Evolutionary conservation across 2,113 vertebrate genomes (phyloP), one percentile per base, ranked within the genome.

Genomic region (Periophthalmodon schlosseri): DNA sequence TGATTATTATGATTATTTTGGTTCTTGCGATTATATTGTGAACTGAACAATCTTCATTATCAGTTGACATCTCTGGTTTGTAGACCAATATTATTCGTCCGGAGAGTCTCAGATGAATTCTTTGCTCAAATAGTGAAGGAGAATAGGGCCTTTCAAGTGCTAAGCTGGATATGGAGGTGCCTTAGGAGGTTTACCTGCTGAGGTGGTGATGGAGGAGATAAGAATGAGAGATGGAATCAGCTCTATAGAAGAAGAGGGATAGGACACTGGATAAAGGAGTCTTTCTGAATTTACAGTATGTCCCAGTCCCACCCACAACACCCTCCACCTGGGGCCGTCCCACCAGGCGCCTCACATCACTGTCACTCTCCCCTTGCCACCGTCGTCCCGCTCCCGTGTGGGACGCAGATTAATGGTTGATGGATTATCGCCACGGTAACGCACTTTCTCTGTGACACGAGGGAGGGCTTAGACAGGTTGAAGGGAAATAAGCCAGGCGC

Each of bases 231-330:
- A 63, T 34, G 24, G 60, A 63, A 34, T 63, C 21, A 58, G 11
- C 21, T n/a, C 4, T 11, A 23, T 2, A 24, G 21, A 58, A 58
- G 21, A 28, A 63, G 60, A 34, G 24, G 2, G 60, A 34, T 12
- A 2, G n/a, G 23, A 16, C 4, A 28, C 9, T 39, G 36, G 58
- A 52, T 52, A 20, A 54, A 54, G 28, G 60, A 34, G 15, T 63
- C 60, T 61, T 33, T 34, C 14, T 34, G 60, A 33, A 63, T 63
- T 63, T 63, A 16, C 60, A 63, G 60, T 16, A 63, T 63, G 60
- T 63, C 28, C 87, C 97, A 99, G 94, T 97, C 96, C 84, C 97
- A 99, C 92, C 99, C 99, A 91, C 95, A 24, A 96, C 73, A 96
- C 95, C 80, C 81, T 97, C 83, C 98, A 99, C 79, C 95, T 98